Evolutionary conservation across 2,888 invertebrate species (phyloP).

Genomic region (Parascotia fuliginaria): DNA sequence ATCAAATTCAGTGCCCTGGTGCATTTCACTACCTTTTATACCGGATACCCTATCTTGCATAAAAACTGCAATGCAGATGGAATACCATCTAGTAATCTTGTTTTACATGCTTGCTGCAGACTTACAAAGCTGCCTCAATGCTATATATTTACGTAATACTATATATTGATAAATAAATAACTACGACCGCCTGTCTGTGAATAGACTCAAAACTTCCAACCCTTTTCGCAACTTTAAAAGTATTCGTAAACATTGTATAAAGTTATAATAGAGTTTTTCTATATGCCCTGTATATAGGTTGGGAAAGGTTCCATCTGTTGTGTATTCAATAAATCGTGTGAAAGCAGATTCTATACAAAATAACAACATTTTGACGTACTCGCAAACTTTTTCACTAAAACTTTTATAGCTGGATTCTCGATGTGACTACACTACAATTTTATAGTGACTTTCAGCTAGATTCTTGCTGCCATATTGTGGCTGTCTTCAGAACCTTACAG

Average conservation of each 20-base stretch:
- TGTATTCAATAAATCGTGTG: slow-evolving; percentile 26
- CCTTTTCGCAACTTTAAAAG: slow-evolving; percentile 37
- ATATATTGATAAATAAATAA: slow-evolving; percentile 35
- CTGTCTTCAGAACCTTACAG: too few species aligned
- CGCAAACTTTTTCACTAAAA: not conserved
- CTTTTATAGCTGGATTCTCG: not conserved
- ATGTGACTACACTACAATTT: not conserved
- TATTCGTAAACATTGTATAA: slow-evolving; percentile 39
- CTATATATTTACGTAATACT: slow-evolving; percentile 26
- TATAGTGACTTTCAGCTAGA: not conserved
- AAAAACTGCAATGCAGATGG: too few species aligned
- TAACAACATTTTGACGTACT: slow-evolving; percentile 13
- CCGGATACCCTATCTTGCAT: too few species aligned
- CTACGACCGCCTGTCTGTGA: slow-evolving; percentile 11
- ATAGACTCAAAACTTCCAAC: slow-evolving; percentile 30
- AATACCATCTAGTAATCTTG: too few species aligned
- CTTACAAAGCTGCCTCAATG: too few species aligned
- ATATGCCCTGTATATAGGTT: slow-evolving; percentile 15
- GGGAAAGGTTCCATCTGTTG: slow-evolving; percentile 28
- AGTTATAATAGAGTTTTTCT: slow-evolving; percentile 42
- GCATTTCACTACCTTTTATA: too few species aligned
- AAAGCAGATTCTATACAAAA: slow-evolving; percentile 17
- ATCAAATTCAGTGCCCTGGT: too few species aligned
- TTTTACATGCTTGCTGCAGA: too few species aligned
- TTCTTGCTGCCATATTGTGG: not conserved